Conservation (phyloP, 2,797 vertebrate species). For the Erethizon dorsatum region DNA sequence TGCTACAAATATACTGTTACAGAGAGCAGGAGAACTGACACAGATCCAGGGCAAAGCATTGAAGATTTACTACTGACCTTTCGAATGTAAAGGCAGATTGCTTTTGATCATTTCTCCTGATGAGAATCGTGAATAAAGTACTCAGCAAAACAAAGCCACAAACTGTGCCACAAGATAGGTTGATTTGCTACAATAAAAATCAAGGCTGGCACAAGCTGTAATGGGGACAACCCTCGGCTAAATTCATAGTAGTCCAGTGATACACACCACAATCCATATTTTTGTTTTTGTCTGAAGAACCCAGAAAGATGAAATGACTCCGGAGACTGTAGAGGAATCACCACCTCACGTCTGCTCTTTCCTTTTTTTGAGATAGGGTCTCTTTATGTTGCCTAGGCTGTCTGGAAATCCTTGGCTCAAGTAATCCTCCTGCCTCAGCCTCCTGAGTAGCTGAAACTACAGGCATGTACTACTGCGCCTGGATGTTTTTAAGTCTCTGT, state of each 20-base stretch:
- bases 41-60: not conserved
- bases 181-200: slow-evolving; percentile 31
- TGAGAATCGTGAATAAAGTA: not conserved
- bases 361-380: not conserved
- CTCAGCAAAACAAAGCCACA: not conserved
- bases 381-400: not conserved
- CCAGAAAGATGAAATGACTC: not conserved
- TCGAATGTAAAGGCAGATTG: not conserved
- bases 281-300: not conserved
- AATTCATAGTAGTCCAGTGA: not conserved
- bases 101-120: not conserved
- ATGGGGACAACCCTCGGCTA: not conserved
- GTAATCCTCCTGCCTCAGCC: not conserved
- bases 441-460: not conserved
- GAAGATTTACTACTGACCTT: not conserved
- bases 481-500: not conserved
- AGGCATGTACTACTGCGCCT: not conserved
- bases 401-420: not conserved
- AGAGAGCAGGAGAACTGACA: not conserved
- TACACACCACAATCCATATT: not conserved
- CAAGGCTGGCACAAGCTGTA: not conserved
- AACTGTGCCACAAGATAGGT: not conserved
- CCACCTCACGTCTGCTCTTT: not conserved
- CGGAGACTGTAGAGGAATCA: not conserved
- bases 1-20: not conserved